Percentiles rank a stretch among this genome's conserved stretches.
phyloP scores from a whole-genome alignment of 2,888 invertebrate species.

The Eulithis prunata region DNA sequence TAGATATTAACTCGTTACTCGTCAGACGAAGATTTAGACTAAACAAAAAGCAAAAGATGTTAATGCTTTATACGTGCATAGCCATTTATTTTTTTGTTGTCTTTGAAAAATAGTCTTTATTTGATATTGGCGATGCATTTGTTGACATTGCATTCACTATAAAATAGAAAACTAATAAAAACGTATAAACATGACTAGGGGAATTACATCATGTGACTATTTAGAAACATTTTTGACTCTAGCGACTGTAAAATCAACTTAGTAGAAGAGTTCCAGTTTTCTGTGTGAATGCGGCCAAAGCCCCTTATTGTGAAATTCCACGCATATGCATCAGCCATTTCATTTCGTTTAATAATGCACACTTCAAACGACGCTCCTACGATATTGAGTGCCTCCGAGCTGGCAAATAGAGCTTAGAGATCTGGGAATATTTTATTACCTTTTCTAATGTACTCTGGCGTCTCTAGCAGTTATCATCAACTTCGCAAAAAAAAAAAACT shows the following conservation, averaged over 20 bases:
- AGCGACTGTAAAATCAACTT: no score
- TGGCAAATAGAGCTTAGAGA: conserved; percentile 15
- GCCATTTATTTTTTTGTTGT: no score
- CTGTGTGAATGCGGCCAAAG: conserved; percentile 5
- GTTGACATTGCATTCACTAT: no score
- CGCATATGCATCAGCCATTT: conserved; percentile 31
- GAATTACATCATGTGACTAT: no score
- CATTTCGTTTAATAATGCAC: conserved; percentile 30
- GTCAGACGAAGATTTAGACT: neutral
- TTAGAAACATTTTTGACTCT: no score
- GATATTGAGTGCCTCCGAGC: conserved; percentile 15
- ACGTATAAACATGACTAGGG: no score
- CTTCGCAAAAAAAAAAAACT: neutral
- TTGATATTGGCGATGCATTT: no score
- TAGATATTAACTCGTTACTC: neutral
- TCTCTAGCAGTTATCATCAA: neutral
- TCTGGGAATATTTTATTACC: conserved; percentile 15
- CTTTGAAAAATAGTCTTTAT: no score
- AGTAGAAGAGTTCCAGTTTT: neutral
- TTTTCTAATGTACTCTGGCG: neutral
- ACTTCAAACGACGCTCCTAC: conserved; percentile 22
- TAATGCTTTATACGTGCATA: no score
- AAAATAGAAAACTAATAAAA: no score
- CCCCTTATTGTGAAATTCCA: conserved; percentile 31
- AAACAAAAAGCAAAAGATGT: no score